Evolutionary conservation across 2,888 invertebrate genomes (phyloP), one percentile per base, ranked within the genome.

Genomic region (Scaptodrosophila latifasciaeformis): DNA sequence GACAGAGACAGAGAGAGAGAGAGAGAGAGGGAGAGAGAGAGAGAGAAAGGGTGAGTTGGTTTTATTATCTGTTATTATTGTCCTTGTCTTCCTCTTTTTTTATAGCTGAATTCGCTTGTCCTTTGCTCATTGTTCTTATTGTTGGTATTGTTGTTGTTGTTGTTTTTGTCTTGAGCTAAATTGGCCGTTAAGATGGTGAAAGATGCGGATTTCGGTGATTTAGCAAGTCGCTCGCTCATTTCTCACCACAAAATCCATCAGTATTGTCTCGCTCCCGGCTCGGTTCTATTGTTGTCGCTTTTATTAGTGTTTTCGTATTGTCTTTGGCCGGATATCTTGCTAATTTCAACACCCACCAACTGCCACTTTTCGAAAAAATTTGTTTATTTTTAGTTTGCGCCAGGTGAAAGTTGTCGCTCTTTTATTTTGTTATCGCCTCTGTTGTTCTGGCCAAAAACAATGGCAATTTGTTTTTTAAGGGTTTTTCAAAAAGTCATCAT

Each of bases 181-280:
- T 75, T 79, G 81, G 77, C 75, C 80, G 80, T 81, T 75, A 80
- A 75, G 81, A 75, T 81, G 81, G 71, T 70, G 67, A 67, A 54
- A 60, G 81, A 75, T 79, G 72, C 58, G 75, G 62, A 62, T 75
- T 67, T 65, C 37, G 44, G 67, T 76, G 72, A 76, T 78, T 78
- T 75, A 71, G 34, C 65, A 75, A 74, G 76, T 78, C 56, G 54
- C 40, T 45, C 48, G 57, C 57, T 50, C 42, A 19, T 37, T 13
- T 30, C n/a, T 21, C 27, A 21, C 7, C 5, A 21, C 3, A 34
- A 13, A 34, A 34, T n/a, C 5, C 34, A 34, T 12, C 34, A 4
- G 34, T n/a, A 4, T 34, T 34, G 5, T 21, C 17, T 18, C 10
- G 37, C 17, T 19, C 15, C 49, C 13, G 12, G 7, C 31, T 13